Evolutionary conservation across 2,113 vertebrate species (phyloP).

Genomic region (Globicephala melas): DNA sequence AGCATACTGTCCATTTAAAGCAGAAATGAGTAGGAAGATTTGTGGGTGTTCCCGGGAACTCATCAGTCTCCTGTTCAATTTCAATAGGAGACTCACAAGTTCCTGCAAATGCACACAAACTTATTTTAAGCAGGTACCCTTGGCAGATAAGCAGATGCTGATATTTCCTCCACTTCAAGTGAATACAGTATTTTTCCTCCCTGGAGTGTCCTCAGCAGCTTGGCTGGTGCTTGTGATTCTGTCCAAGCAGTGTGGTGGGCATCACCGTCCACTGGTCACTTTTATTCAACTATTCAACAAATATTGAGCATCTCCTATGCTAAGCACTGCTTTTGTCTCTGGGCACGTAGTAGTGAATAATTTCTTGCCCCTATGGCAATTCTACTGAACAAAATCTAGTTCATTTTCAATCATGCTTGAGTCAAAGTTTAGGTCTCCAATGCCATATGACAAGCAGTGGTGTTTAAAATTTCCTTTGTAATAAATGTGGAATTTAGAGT

Average conservation of each 20-base stretch:
- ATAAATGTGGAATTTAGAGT: neutral
- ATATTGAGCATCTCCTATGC: neutral
- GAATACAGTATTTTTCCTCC: neutral
- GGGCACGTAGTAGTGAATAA: neutral
- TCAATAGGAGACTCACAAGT: constrained; percentile 79
- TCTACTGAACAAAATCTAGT: neutral
- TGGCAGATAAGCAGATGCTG: constrained; percentile 27
- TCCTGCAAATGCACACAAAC: constrained; percentile 80
- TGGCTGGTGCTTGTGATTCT: neutral
- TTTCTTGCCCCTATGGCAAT: neutral
- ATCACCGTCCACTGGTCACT: neutral
- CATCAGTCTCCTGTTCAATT: constrained; percentile 75
- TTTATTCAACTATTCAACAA: neutral
- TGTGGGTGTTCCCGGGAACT: constrained; percentile 79
- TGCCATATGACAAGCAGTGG: neutral
- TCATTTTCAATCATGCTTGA: neutral
- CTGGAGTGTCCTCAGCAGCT: neutral
- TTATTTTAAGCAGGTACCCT: constrained; percentile 25
- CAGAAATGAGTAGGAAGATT: constrained; percentile 68
- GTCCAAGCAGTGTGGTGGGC: neutral
- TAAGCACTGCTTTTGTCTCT: neutral
- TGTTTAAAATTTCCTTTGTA: neutral
- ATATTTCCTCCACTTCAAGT: constrained; percentile 16
- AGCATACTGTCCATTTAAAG: constrained; percentile 38
- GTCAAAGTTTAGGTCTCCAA: neutral